Evolutionary conservation across 2,113 vertebrate species (phyloP).

Genomic region (Enhydra lutris): DNA sequence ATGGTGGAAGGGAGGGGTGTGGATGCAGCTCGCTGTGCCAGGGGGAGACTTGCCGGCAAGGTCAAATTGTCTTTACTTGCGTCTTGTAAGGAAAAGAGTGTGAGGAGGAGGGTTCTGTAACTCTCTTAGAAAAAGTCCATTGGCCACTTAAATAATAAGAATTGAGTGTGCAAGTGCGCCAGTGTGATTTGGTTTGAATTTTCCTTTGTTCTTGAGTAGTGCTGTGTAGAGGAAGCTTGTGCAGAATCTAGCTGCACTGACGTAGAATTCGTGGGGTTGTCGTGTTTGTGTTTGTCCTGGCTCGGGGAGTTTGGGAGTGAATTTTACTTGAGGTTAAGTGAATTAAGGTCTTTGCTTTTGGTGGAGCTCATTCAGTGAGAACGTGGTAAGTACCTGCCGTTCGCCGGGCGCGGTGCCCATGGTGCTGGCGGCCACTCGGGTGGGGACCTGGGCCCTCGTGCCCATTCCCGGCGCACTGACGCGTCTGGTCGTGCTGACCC

Average conservation of each 20-base stretch:
- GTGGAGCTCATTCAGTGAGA: rapidly evolving
- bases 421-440: neutral
- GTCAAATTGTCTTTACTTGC: rapidly evolving
- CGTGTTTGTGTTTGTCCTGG: neutral
- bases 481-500: neutral
- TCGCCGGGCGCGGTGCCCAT: rapidly evolving
- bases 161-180: rapidly evolving
- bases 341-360: neutral
- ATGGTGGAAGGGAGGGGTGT: rapidly evolving
- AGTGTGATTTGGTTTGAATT: neutral
- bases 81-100: neutral
- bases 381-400: rapidly evolving
- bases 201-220: neutral
- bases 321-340: no score
- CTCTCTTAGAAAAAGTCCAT: neutral
- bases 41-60: neutral
- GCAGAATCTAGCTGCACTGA: rapidly evolving
- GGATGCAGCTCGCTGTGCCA: rapidly evolving
- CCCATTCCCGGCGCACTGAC: rapidly evolving
- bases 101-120: neutral
- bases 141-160: rapidly evolving
- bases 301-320: neutral
- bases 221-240: neutral
- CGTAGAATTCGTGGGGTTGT: rapidly evolving
- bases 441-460: rapidly evolving